Evolutionary conservation across 2,797 vertebrate species (phyloP).

Genomic region (Pteronotus mesoamericanus): DNA sequence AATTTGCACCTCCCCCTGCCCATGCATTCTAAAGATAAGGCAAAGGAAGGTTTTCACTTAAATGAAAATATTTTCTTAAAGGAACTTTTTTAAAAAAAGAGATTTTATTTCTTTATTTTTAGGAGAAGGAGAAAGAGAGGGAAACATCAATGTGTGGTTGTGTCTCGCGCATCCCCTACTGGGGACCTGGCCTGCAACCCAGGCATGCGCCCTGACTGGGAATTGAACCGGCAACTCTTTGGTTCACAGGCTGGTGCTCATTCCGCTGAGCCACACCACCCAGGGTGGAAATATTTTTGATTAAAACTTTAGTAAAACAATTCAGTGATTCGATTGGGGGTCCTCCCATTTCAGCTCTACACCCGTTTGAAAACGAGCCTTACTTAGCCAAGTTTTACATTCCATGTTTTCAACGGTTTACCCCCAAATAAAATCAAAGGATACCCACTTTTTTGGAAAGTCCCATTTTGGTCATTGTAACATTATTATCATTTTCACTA

Average conservation of each 20-base stretch:
- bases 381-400: neutral
- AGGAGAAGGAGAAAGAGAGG: too few relatives aligned
- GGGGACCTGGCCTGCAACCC: too few relatives aligned
- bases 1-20: neutral
- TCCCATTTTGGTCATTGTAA: neutral
- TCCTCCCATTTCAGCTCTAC: neutral
- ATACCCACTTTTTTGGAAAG: neutral
- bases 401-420: neutral
- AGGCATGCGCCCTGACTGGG: too few relatives aligned
- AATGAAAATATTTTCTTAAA: neutral
- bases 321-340: neutral
- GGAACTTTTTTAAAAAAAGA: too few relatives aligned
- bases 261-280: too few relatives aligned
- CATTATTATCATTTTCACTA: neutral
- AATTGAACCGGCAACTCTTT: too few relatives aligned
- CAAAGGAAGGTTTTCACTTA: neutral
- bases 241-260: too few relatives aligned
- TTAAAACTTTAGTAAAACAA: neutral
- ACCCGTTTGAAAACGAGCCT: neutral
- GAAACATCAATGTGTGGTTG: too few relatives aligned
- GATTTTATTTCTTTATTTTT: too few relatives aligned
- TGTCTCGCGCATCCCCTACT: too few relatives aligned
- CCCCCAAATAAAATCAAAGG: neutral
- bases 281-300: neutral
- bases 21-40: neutral